Evolutionary conservation across 1,140 invertebrate species (phyloP), one percentile per base, ranked within the genome.

Genomic region (Heliconius hermathena): DNA sequence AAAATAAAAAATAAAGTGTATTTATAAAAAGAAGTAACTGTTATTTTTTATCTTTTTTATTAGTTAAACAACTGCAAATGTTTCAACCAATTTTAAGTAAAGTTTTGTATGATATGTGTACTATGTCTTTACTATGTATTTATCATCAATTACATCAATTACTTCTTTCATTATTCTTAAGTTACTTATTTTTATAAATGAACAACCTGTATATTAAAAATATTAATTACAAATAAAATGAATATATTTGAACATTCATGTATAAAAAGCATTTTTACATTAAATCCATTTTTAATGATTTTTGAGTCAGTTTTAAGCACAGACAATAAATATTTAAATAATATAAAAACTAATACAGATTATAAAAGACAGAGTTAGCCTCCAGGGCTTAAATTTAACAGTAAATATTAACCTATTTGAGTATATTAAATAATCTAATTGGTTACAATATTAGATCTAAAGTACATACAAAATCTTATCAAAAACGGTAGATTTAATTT

Each of bases 401-500:
- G 73, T 79, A 79, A 82, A 82, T 74, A 74, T 70, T 80, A 78
- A 78, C 71, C 77, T 77, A 80, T 77, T 74, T 76, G 71, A 74
- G 76, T 81, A 81, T 81, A 77, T 76, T 81, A 74, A 81, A 75
- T 73, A 57, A 66, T 75, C 73, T 82, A 82, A 80, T 46, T 41
- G 81, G 78, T 76, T 82, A 82, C 70, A 82, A 73, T 49, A 22
- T 76, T 79, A 82, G 52, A 72, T 49, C 76, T 82, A 82, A 60
- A 71, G 33, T 75, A 57, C 46, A 78, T 73, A 73, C 71, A 78
- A 78, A 73, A 78, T 52, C 22, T 78, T 78, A 77, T 49, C 26
- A 71, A 71, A 66, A 29, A 22, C 9, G 74, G 22, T 66, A 66
- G 60, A 29, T 66, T 26, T 49, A 73, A 8, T 46, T 46, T 73